Evolutionary conservation across 2,888 invertebrate genomes (phyloP).

Genomic region (Griposia aprilina): DNA sequence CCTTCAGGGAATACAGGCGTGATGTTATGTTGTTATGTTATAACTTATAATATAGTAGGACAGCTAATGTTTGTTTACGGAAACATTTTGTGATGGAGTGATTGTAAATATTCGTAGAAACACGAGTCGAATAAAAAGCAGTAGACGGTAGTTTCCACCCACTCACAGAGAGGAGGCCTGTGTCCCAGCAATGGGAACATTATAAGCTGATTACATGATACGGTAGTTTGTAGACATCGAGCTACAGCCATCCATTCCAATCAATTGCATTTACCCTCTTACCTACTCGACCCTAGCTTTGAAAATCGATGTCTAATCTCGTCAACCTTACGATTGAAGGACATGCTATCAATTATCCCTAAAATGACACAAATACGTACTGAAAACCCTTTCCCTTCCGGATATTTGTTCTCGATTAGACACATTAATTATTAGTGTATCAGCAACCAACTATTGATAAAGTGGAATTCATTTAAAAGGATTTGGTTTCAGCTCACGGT

Average conservation of each 20-base stretch:
- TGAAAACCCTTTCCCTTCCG: conserved; percentile 49
- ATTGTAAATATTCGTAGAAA: background rate
- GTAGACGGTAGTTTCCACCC: background rate
- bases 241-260: conserved; percentile 7
- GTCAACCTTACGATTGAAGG: conserved; percentile 29
- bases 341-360: conserved; percentile 64
- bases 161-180: no score
- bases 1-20: no score
- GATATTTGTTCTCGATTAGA: conserved; percentile 73
- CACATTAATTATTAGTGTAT: conserved; percentile 73
- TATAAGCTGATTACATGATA: no score
- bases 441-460: conserved; percentile 69
- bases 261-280: background rate
- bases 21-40: no score
- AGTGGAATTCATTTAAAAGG: conserved; percentile 70
- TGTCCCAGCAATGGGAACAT: no score
- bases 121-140: background rate
- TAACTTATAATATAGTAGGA: background rate
- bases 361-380: conserved; percentile 62
- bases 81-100: no score
- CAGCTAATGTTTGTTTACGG: background rate
- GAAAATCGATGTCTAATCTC: conserved; percentile 29
- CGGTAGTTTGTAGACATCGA: background rate
- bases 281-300: background rate
- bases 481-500: conserved; percentile 64